Evolutionary conservation across 2,113 vertebrate species (phyloP).

Genomic region (Lipophrys pholis): DNA sequence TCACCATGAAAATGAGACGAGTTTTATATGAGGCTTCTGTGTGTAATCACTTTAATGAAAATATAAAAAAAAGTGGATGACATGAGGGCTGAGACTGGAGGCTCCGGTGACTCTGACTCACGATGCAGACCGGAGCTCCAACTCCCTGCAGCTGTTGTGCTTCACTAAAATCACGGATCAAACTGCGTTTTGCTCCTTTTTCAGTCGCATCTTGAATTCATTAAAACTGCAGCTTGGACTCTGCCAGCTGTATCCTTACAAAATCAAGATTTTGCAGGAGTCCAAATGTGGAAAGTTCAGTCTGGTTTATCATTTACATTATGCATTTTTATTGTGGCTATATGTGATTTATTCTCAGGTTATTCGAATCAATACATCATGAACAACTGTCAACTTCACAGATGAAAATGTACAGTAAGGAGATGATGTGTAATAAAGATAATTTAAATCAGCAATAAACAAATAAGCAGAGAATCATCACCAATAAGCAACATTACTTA

Average conservation of each 20-base stretch:
- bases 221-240: not conserved
- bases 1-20: constrained; percentile 58
- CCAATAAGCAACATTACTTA: not conserved
- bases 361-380: no score
- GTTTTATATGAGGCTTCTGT: constrained; percentile 37
- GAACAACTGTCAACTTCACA: no score
- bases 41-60: constrained; percentile 76
- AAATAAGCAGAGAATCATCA: not conserved
- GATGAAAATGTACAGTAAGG: no score
- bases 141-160: constrained; percentile 57
- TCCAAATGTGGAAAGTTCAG: not conserved
- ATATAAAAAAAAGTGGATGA: constrained; percentile 76
- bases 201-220: not conserved
- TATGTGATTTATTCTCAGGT: no score
- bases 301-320: not conserved
- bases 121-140: constrained; percentile 33
- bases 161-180: constrained; percentile 43
- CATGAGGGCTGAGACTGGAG: constrained; percentile 61
- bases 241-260: not conserved
- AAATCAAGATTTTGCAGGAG: not conserved
- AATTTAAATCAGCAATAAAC: not conserved
- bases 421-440: no score
- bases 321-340: no score
- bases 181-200: constrained; percentile 10
- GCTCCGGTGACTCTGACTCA: constrained; percentile 68